Percentiles rank a stretch among this genome's conserved stretches.
These are phyloP conservation scores for Ophion obscuratus DNA, from an alignment of 2,888 invertebrate genomes.

Conservation along the genomic window DNA sequence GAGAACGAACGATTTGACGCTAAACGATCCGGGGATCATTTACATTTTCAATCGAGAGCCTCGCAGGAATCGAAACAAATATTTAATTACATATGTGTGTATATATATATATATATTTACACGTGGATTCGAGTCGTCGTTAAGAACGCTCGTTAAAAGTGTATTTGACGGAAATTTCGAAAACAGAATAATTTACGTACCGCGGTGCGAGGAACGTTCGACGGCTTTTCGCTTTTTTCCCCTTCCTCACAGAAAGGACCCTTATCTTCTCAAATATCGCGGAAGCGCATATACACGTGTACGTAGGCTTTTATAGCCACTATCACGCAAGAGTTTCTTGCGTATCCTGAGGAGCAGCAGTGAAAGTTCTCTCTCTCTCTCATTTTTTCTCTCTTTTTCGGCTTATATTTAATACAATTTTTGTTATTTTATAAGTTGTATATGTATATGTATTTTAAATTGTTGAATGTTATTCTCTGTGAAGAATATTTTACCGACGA, in stretches of 20 bases:
- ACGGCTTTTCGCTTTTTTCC: slow-evolving; percentile 31
- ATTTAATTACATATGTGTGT: neutral
- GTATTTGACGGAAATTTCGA: slow-evolving; percentile 45
- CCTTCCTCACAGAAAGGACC: neutral
- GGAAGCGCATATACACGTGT: slow-evolving; percentile 5
- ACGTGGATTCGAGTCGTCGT: slow-evolving; percentile 25
- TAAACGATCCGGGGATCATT: slow-evolving; percentile 58
- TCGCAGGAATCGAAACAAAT: slow-evolving; percentile 15
- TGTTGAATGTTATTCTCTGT: too few species aligned
- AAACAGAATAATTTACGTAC: slow-evolving; percentile 59
- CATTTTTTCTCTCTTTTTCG: neutral
- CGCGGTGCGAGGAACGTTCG: slow-evolving; percentile 14
- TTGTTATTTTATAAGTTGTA: too few species aligned
- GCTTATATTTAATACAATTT: too few species aligned
- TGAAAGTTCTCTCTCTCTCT: slow-evolving; percentile 56
- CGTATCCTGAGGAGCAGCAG: slow-evolving; percentile 58
- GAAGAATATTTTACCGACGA: too few species aligned
- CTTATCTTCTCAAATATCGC: neutral
- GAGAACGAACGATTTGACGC: slow-evolving; percentile 38
- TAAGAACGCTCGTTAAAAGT: slow-evolving; percentile 45
- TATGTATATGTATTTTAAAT: too few species aligned
- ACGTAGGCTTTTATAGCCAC: slow-evolving; percentile 43
- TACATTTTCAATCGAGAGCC: slow-evolving; percentile 47
- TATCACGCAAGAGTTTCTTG: slow-evolving; percentile 61
- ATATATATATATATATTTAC: neutral